Base-by-base conservation (phyloP, 2,888 invertebrate species). In the Lasioglossum vierecki region DNA sequence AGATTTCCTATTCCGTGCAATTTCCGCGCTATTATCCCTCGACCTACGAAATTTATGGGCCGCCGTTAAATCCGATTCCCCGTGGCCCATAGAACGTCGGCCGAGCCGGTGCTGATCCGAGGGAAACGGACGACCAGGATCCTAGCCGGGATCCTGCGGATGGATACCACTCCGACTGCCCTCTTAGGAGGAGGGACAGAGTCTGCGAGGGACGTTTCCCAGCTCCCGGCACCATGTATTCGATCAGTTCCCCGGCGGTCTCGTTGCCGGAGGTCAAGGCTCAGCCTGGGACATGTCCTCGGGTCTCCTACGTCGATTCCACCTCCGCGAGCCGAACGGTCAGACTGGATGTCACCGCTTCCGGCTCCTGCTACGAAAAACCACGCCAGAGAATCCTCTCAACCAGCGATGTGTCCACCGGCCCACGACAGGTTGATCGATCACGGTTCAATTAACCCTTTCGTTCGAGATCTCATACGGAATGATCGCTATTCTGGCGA, bases 231-330 rank as follows among this genome's bases (percentile, higher is more conserved):
- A n/a, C 44, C 71, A 53, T 30, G 26, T 35, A 66, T 15, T 74
- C 85, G 53, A 77, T 15, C 60, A 78, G 86, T 22, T 81, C 81
- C 18, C 86, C 86, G 8, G 39, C 3, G 22, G 66, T 85, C 26
- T 78, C 78, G 30, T 76, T 76, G 75, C 72, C 77, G 18, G 75
- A 85, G 75, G 85, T 85, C 75, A 77, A 60, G 75, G 57, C 30
- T 35, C 77, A 44, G 18, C 41, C 77, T 35, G 71, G 77, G 60
- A 76, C 75, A n/a, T 76, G 81, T 9, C 60, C 78, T 11, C 53
- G 57, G 11, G n/a, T 4, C n/a, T 76, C 77, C n/a, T 78, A 74
- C 85, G 57, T 60, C 76, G 30, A 57, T 77, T 22, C 41, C 63
- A 63, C 30, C 26, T 30, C 18, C 44, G 72, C 49, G 22, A 71